Evolutionary conservation across 2,888 invertebrate species (phyloP).

Genomic region (Bombylius discolor): DNA sequence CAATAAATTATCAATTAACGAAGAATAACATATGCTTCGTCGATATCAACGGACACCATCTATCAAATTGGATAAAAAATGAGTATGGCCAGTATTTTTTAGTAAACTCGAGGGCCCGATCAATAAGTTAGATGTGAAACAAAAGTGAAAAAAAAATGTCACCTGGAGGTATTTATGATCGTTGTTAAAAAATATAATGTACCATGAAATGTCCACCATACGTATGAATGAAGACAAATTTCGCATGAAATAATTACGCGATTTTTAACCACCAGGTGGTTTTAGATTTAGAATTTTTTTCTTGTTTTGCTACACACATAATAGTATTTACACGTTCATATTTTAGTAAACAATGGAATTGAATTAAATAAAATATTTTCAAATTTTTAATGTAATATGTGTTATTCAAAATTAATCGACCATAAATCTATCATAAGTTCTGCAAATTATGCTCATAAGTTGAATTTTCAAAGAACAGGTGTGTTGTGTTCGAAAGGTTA

Average conservation of each 20-base stretch:
- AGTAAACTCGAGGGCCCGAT: too few relatives aligned
- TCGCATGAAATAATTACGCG: conserved; percentile 5
- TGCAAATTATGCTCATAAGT: too few relatives aligned
- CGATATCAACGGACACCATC: conserved; percentile 5
- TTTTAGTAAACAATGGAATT: too few relatives aligned
- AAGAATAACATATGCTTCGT: conserved; percentile 7
- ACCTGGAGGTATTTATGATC: not conserved
- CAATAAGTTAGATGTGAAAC: not conserved
- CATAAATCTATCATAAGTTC: too few relatives aligned
- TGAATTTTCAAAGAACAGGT: too few relatives aligned
- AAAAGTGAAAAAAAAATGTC: not conserved
- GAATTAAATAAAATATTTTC: too few relatives aligned
- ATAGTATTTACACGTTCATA: too few relatives aligned
- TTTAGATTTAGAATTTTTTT: not conserved
- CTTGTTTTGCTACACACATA: too few relatives aligned
- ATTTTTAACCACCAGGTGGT: conserved; percentile 3
- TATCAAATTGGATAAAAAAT: not conserved
- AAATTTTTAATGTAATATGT: too few relatives aligned
- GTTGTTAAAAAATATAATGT: not conserved
- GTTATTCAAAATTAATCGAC: too few relatives aligned
- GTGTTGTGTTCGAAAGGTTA: too few relatives aligned
- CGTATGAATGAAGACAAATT: conserved; percentile 2
- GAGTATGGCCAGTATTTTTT: too few relatives aligned
- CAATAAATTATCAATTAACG: conserved; percentile 12
- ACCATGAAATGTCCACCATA: not conserved